Conservation (phyloP, 2,797 vertebrate species). For the Gallirallus australis region DNA sequence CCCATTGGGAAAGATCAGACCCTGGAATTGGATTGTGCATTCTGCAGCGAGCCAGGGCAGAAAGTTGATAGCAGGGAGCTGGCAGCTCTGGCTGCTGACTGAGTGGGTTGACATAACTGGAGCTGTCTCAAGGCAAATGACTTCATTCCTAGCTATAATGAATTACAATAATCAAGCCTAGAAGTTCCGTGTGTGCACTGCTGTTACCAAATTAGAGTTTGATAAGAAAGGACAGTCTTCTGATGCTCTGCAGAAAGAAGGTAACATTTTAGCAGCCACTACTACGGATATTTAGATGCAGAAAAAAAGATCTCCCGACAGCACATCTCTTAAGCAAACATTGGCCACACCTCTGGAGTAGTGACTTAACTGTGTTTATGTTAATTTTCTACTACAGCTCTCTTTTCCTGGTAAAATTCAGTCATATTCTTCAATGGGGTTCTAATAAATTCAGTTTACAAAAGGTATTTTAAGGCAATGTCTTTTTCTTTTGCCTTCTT, state of each 20-base stretch:
- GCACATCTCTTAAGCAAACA: background rate
- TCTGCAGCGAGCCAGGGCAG: background rate
- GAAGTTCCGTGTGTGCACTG: accelerated
- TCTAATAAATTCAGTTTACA: background rate
- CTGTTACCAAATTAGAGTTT: background rate
- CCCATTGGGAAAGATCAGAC: background rate
- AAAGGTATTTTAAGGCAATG: background rate
- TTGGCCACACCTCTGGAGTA: background rate
- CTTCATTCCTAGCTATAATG: background rate
- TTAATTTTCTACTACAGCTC: background rate
- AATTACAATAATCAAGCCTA: background rate
- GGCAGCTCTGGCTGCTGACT: background rate
- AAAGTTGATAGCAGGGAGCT: background rate
- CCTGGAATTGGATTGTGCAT: background rate
- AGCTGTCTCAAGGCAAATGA: background rate
- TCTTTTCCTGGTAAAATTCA: background rate
- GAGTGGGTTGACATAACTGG: background rate
- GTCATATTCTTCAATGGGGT: background rate
- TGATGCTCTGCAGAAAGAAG: background rate
- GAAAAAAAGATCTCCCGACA: background rate
- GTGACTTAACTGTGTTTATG: background rate
- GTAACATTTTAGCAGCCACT: background rate
- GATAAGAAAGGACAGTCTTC: background rate
- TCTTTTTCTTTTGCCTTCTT: background rate
- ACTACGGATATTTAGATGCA: background rate